These are phyloP conservation scores for Eupithecia subfuscata DNA, from an alignment of 2,888 invertebrate species.

Conservation along the genomic window DNA sequence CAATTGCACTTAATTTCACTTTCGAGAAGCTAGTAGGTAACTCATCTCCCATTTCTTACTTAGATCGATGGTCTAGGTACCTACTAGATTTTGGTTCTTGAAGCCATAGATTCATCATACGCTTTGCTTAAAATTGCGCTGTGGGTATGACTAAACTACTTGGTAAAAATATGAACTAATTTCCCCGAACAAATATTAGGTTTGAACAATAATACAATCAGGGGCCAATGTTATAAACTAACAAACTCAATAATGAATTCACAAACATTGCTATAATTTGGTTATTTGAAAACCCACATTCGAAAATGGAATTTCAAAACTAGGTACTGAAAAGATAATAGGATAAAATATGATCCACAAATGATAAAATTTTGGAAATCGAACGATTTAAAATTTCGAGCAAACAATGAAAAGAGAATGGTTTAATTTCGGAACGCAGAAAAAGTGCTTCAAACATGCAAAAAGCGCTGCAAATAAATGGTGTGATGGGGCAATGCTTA, in stretches of 20 bases:
- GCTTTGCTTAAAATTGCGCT: background rate
- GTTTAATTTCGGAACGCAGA: slow-evolving; percentile 59
- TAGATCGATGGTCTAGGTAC: no score
- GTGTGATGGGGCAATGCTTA: slow-evolving; percentile 74
- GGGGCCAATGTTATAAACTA: background rate
- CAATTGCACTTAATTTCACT: no score
- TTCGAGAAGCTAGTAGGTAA: no score
- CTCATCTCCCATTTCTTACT: no score
- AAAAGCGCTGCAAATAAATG: slow-evolving; percentile 63
- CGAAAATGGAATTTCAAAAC: slow-evolving; percentile 11
- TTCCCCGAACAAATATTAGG: background rate
- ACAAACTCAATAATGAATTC: background rate
- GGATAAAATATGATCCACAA: slow-evolving; percentile 16
- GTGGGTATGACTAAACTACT: background rate
- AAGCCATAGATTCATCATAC: background rate
- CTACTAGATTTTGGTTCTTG: no score
- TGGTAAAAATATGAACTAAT: background rate
- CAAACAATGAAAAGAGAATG: background rate
- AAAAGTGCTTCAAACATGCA: slow-evolving; percentile 56
- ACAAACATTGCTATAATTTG: slow-evolving; percentile 14
- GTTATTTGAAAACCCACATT: slow-evolving; percentile 11
- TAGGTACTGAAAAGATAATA: slow-evolving; percentile 12
- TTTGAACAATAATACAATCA: background rate
- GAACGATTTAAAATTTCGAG: slow-evolving; percentile 16
- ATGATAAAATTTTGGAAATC: slow-evolving; percentile 35